Base-by-base conservation (phyloP, 2,797 vertebrate species). In the Lacerta viridis region DNA sequence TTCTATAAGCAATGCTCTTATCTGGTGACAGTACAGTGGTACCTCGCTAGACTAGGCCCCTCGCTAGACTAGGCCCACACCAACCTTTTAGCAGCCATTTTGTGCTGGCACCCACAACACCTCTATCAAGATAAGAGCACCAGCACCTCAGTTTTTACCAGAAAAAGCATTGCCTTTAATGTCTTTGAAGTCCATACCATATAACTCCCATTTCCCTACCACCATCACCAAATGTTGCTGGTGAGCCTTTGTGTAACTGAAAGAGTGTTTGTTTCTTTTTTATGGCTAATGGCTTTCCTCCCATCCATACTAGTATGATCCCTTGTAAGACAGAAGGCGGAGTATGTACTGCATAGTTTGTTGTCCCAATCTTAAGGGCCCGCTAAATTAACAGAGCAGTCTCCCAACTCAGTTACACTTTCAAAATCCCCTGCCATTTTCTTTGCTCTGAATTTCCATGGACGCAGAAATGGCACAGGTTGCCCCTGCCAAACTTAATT, bases 291-390 rank as follows among this genome's bases (percentile, higher is more conserved):
- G 81, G 27, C 29, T 89, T 50, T 76, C 9, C 9, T 89, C 13
- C 50, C 50, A 50, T 13, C 50, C 50, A 50, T 50, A 50, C 50
- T 11, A 50, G 50, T 50, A 50, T 50, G 11, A 50, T 50, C 50
- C 50, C 13, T 50, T 50, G 50, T 50, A 50, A 50, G 50, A 50
- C 50, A 50, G 3, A 50, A 50, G 13, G 11, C 11, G 11, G 50
- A 50, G 50, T 50, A 50, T 13, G 11, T 41, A 41, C 39, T 41
- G 39, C 20, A 20, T 61, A 61, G 20, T 61, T 61, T 6, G 82
- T 0, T 87, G 46, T 87, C 23, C 72, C 90, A n/a, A 79, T 90
- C 41, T 90, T 91, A 93, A 88, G 87, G 87, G 55, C 27, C 88
- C 89, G 64, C 18, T 87, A 69, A 7, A 7, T 80, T 87, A 25